Percentiles rank a stretch among this genome's conserved stretches.
These are phyloP conservation scores for Pseudomyrmex sp. DNA, from an alignment of 1,140 invertebrate species.

Conservation along the genomic window DNA sequence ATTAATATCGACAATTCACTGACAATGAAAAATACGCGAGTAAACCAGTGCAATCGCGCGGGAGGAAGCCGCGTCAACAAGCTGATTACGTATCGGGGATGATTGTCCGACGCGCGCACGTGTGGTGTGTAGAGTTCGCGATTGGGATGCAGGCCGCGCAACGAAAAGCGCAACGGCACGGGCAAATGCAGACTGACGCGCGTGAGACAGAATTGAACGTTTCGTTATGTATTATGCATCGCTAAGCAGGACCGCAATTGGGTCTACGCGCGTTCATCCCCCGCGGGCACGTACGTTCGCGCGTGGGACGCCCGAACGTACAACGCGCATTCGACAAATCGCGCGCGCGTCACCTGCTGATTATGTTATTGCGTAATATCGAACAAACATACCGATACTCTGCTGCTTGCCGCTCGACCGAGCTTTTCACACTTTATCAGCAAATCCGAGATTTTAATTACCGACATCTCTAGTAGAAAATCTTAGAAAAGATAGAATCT, in stretches of 20 bases:
- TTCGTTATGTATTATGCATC: constrained; percentile 74
- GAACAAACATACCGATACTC: constrained; percentile 24
- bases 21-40: not conserved
- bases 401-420: constrained; percentile 20
- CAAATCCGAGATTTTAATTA: not conserved
- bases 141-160: constrained; percentile 62
- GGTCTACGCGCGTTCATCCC: constrained; percentile 32
- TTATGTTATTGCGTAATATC: constrained; percentile 73
- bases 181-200: constrained; percentile 62
- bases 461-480: not conserved
- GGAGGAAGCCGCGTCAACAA: constrained; percentile 34
- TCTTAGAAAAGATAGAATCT: not conserved
- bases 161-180: constrained; percentile 70
- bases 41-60: not conserved
- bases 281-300: constrained; percentile 35
- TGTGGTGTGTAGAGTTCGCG: constrained; percentile 24
- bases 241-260: constrained; percentile 71
- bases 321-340: constrained; percentile 48
- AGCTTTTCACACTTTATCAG: constrained; percentile 14
- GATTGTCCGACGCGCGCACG: constrained; percentile 42
- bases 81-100: constrained; percentile 48
- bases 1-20: not conserved
- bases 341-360: constrained; percentile 61
- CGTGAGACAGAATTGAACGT: constrained; percentile 68
- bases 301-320: constrained; percentile 27